phyloP scores from a whole-genome alignment of 2,113 vertebrate genomes.

The Clarias macrocephalus region DNA sequence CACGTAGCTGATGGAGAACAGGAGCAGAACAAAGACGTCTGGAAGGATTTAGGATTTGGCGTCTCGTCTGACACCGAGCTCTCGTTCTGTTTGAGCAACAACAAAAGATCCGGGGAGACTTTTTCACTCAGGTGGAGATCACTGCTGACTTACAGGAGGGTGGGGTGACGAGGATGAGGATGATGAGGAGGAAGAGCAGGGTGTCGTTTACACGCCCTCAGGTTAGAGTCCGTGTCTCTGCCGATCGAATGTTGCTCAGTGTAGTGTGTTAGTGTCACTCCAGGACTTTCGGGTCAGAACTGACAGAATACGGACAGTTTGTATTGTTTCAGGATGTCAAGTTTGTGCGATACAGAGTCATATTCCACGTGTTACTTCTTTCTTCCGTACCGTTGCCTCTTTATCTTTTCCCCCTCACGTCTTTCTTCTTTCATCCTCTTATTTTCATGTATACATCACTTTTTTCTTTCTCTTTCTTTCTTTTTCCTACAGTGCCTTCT shows the following conservation, averaged over 20 bases:
- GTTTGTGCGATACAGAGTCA: not conserved
- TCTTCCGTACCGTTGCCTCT: too few species aligned
- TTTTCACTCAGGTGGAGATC: conserved; percentile 36
- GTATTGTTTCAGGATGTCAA: not conserved
- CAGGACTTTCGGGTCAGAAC: not conserved
- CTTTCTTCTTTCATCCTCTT: too few species aligned
- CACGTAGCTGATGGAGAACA: conserved; percentile 26
- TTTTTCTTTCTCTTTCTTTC: too few species aligned
- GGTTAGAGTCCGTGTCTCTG: not conserved
- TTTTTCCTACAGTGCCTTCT: not conserved
- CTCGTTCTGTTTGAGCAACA: conserved; percentile 44
- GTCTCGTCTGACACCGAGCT: conserved; percentile 60
- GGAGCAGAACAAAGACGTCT: conserved; percentile 30
- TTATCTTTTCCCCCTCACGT: too few species aligned
- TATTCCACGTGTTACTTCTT: too few species aligned
- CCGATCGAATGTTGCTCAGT: not conserved
- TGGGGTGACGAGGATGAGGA: conserved; percentile 58
- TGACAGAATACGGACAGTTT: not conserved
- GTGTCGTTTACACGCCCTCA: not conserved
- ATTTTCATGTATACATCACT: too few species aligned
- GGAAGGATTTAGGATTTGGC: conserved; percentile 42
- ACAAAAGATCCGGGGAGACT: conserved; percentile 61
- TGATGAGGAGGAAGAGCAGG: conserved; percentile 18
- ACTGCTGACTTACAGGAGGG: conserved; percentile 53
- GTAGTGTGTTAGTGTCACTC: not conserved